These are phyloP conservation scores for Erythrolamprus reginae DNA, from an alignment of 2,113 vertebrate genomes.

Conservation along the genomic window DNA sequence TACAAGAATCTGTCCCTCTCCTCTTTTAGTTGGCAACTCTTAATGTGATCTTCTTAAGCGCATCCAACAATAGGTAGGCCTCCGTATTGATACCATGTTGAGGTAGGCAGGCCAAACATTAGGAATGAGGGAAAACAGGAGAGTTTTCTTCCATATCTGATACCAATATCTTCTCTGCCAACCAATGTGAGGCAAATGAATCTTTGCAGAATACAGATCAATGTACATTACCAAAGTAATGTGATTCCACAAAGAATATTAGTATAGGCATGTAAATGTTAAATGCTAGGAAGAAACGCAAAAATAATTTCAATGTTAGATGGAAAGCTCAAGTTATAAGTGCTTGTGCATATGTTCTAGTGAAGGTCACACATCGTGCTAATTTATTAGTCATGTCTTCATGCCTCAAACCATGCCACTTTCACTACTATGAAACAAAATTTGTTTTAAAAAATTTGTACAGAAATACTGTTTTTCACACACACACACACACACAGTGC, in stretches of 20 bases:
- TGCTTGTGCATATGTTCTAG: not conserved
- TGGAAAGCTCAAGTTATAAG: not conserved
- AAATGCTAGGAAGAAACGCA: not conserved
- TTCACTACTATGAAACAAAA: not conserved
- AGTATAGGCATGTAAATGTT: not conserved
- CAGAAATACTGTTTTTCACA: not conserved
- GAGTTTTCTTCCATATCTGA: not conserved
- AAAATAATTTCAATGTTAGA: not conserved
- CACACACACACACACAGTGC: not conserved
- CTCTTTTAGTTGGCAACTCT: not conserved
- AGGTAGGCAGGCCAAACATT: not conserved
- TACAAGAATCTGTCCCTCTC: not conserved
- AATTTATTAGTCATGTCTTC: not conserved
- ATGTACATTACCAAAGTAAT: not conserved
- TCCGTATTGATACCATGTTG: not conserved
- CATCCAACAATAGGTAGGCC: not conserved
- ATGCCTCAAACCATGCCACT: not conserved
- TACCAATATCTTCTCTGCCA: not conserved
- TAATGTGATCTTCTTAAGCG: not conserved
- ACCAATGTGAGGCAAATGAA: not conserved
- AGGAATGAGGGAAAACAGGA: not conserved
- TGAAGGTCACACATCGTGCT: not conserved
- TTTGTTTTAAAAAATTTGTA: not conserved
- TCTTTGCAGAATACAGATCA: not conserved
- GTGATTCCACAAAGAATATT: not conserved